A percentile compares a stretch with the other conserved stretches of the same genome.
These are phyloP conservation scores for Desoria tigrina DNA, from an alignment of 2,888 invertebrate species.

Conservation along the genomic window DNA sequence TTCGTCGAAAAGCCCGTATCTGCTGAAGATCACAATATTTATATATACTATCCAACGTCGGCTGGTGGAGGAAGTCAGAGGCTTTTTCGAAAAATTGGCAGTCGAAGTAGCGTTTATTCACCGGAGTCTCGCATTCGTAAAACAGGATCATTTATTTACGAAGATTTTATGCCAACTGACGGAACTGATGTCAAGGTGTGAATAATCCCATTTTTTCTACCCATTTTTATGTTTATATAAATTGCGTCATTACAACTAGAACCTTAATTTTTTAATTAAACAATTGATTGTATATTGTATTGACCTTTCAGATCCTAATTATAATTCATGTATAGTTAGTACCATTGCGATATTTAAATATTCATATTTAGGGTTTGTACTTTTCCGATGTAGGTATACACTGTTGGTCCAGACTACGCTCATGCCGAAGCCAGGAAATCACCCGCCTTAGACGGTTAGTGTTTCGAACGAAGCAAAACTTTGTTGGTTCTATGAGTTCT, in stretches of 20 bases:
- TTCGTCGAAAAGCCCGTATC: constrained; percentile 98
- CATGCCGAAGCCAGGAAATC: constrained; percentile 99
- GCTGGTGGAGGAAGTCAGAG: constrained; percentile 98
- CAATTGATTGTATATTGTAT: no score
- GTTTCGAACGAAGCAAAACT: no score
- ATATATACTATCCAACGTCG: constrained; percentile 98
- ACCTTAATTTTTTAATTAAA: no score
- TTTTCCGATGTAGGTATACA: constrained; percentile 76
- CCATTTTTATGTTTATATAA: no score
- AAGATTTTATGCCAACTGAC: constrained; percentile 99
- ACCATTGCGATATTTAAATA: no score
- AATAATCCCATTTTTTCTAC: background rate
- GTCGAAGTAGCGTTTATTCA: constrained; percentile 97
- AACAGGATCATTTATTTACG: constrained; percentile 98
- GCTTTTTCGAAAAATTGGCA: constrained; percentile 98
- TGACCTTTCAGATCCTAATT: no score
- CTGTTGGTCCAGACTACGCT: constrained; percentile 98
- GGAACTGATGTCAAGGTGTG: constrained; percentile 74
- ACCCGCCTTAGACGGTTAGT: constrained; percentile 83
- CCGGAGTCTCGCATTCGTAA: constrained; percentile 93
- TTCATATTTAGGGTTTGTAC: no score
- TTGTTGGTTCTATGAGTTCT: no score
- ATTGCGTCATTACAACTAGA: no score
- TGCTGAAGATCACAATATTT: constrained; percentile 99
- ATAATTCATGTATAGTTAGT: no score